Conservation (phyloP, 2,113 vertebrate genomes). For the Nothocercus julius region DNA sequence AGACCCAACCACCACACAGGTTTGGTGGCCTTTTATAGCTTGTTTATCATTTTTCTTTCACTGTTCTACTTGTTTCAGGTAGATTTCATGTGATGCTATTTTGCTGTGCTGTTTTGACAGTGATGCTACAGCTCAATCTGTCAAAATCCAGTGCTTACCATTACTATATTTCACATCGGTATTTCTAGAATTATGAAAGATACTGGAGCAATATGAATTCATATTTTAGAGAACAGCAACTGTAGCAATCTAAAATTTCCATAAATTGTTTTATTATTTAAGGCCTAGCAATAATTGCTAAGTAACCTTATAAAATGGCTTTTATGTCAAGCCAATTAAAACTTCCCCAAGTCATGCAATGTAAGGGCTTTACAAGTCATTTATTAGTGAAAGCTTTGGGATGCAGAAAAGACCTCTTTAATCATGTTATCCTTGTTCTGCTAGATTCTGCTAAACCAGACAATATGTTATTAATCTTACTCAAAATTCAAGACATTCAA, state of each 20-base stretch:
- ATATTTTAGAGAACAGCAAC: neutral
- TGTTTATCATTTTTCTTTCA: neutral
- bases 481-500: neutral
- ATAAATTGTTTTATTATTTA: neutral
- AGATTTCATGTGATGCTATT: neutral
- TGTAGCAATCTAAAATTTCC: neutral
- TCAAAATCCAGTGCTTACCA: neutral
- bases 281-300: neutral
- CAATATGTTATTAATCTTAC: neutral
- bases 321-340: neutral
- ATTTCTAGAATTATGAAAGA: neutral
- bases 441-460: neutral
- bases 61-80: neutral
- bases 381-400: neutral
- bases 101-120: neutral
- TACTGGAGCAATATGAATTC: neutral
- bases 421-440: neutral
- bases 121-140: neutral
- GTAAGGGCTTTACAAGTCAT: neutral
- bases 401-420: neutral
- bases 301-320: neutral
- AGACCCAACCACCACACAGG: neutral
- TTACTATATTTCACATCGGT: neutral
- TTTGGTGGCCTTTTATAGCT: neutral
- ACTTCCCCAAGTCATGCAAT: neutral